phyloP scores from a whole-genome alignment of 1,140 invertebrate genomes.

The Drosophila repleta region DNA sequence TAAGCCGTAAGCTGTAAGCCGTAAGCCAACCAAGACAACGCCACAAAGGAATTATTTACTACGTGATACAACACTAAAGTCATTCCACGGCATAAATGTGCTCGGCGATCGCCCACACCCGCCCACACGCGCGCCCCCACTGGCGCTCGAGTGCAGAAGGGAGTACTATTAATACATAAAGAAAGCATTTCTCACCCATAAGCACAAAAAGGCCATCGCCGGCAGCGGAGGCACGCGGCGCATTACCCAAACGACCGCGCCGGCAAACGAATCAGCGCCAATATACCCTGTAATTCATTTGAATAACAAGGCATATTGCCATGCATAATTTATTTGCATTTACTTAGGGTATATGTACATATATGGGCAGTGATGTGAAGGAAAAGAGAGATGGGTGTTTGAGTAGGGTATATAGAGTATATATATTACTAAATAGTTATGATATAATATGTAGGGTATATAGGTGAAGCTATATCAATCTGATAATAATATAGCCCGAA shows the following conservation, averaged over 20 bases:
- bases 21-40: slow-evolving; percentile 77
- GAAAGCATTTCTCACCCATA: slow-evolving; percentile 79
- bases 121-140: slow-evolving; percentile 30
- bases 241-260: slow-evolving; percentile 77
- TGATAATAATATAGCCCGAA: too few relatives aligned
- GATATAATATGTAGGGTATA: too few relatives aligned
- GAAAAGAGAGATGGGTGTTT: too few relatives aligned
- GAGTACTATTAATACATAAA: slow-evolving; percentile 80
- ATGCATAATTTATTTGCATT: neutral
- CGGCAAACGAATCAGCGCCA: slow-evolving; percentile 47
- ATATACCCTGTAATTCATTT: slow-evolving; percentile 20
- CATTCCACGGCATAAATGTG: slow-evolving; percentile 77
- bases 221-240: slow-evolving; percentile 56
- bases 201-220: slow-evolving; percentile 77
- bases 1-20: slow-evolving; percentile 50
- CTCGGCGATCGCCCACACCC: slow-evolving; percentile 33
- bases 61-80: slow-evolving; percentile 80
- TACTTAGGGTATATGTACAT: too few relatives aligned
- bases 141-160: slow-evolving; percentile 65
- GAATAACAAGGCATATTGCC: neutral
- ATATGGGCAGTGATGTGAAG: too few relatives aligned
- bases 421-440: too few relatives aligned
- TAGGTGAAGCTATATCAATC: too few relatives aligned
- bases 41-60: slow-evolving; percentile 82
- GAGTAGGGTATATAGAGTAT: too few relatives aligned